phyloP scores from a whole-genome alignment of 2,797 vertebrate species.

The Megalops cyprinoides region DNA sequence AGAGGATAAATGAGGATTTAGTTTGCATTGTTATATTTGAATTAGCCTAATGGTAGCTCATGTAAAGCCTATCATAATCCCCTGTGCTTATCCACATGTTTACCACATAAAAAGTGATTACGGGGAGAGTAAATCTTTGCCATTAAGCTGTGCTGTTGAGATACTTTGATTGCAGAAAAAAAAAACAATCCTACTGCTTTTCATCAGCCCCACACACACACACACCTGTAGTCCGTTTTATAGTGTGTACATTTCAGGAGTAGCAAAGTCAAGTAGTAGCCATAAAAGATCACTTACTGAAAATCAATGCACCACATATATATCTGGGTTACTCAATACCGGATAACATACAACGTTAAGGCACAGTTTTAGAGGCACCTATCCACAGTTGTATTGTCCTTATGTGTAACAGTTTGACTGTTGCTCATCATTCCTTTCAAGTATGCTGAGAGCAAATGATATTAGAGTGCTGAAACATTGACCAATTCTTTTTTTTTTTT shows the following conservation, averaged over 20 bases:
- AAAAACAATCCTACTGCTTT: neutral
- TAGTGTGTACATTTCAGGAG: neutral
- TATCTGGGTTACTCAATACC: neutral
- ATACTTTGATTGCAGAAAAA: neutral
- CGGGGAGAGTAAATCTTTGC: neutral
- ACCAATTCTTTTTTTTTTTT: neutral
- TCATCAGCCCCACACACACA: too few relatives aligned
- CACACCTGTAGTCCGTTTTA: too few relatives aligned
- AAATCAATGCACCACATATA: neutral
- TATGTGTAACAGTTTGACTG: neutral
- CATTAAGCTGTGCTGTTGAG: neutral
- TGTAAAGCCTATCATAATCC: neutral
- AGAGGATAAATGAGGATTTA: neutral
- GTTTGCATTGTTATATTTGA: neutral
- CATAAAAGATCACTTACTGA: constrained; percentile 20
- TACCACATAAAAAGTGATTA: neutral
- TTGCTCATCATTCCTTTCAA: neutral
- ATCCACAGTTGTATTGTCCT: neutral
- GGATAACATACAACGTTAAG: neutral
- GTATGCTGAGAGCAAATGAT: neutral
- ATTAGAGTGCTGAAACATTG: neutral
- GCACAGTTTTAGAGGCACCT: neutral
- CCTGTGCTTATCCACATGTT: neutral
- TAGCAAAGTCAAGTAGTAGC: neutral
- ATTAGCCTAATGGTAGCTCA: neutral